Conservation (phyloP, 2,888 invertebrate genomes). For the Strigamia transsilvanica region DNA sequence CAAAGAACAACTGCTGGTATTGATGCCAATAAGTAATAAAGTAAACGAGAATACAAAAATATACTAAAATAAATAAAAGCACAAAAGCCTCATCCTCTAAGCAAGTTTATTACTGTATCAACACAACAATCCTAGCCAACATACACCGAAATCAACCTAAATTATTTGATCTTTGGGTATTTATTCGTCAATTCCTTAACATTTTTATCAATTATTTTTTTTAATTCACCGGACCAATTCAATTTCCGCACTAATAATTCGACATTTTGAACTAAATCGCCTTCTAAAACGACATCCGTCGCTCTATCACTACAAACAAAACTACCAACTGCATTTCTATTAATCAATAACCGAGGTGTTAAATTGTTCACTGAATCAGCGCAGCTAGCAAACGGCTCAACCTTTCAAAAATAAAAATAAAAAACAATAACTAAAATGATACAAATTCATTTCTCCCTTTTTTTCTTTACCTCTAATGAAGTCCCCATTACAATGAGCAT, state of each 20-base stretch:
- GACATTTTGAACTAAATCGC: neutral
- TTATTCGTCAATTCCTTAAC: neutral
- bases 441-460: neutral
- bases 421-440: neutral
- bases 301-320: conserved; percentile 60
- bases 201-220: neutral
- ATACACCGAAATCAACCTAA: no score
- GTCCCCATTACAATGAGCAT: conserved; percentile 65
- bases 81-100: no score
- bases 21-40: neutral
- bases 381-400: conserved; percentile 66
- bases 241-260: neutral
- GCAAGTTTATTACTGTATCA: no score
- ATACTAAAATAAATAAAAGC: no score
- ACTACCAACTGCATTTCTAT: conserved; percentile 64
- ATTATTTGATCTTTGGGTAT: conserved; percentile 13
- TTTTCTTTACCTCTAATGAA: conserved; percentile 63
- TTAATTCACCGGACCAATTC: neutral
- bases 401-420: conserved; percentile 60
- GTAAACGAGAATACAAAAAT: neutral
- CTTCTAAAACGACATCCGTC: conserved; percentile 56
- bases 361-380: conserved; percentile 62
- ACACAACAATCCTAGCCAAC: no score
- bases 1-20: neutral
- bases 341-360: conserved; percentile 64